Percentiles rank a stretch among this genome's conserved stretches.
Evolutionary conservation across 2,888 invertebrate species (phyloP).

Genomic region (Drosophila fungiperda): DNA sequence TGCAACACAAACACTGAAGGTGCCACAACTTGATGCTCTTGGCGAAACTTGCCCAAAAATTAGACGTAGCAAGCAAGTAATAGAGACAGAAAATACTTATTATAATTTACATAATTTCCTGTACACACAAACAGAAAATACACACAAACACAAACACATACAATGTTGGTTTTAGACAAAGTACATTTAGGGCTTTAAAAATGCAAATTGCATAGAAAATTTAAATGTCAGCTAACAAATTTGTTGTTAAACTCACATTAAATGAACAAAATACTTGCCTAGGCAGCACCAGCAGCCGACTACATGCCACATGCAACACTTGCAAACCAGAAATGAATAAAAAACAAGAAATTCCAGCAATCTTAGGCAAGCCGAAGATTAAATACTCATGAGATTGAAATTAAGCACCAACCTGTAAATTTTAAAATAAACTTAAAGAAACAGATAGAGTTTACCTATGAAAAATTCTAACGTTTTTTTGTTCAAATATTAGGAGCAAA

Average conservation of each 20-base stretch:
- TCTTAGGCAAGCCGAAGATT: neutral
- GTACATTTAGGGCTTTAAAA: slow-evolving; percentile 40
- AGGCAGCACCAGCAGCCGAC: slow-evolving; percentile 1
- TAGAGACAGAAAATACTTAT: slow-evolving; percentile 75
- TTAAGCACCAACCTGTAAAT: neutral
- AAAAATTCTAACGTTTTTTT: neutral
- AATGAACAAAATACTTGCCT: slow-evolving; percentile 21
- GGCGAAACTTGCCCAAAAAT: slow-evolving; percentile 52
- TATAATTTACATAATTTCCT: slow-evolving; percentile 75
- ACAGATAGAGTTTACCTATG: neutral
- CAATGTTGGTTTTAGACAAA: neutral
- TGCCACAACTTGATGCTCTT: slow-evolving; percentile 28
- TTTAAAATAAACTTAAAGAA: neutral
- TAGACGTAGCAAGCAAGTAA: slow-evolving; percentile 65
- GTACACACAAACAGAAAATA: slow-evolving; percentile 29
- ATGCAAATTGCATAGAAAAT: slow-evolving; percentile 75
- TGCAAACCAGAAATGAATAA: slow-evolving; percentile 5
- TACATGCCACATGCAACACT: slow-evolving; percentile 36
- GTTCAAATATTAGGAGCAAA: too few relatives aligned
- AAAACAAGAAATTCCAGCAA: neutral
- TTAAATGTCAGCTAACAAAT: slow-evolving; percentile 77
- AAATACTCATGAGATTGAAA: neutral
- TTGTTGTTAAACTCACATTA: slow-evolving; percentile 77
- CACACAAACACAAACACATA: slow-evolving; percentile 13
- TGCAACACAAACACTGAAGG: slow-evolving; percentile 63